Percentiles rank a stretch among this genome's conserved stretches.
These are phyloP conservation scores for Venustoraphidia nigricollis DNA, from an alignment of 2,888 invertebrate genomes.

Conservation along the genomic window DNA sequence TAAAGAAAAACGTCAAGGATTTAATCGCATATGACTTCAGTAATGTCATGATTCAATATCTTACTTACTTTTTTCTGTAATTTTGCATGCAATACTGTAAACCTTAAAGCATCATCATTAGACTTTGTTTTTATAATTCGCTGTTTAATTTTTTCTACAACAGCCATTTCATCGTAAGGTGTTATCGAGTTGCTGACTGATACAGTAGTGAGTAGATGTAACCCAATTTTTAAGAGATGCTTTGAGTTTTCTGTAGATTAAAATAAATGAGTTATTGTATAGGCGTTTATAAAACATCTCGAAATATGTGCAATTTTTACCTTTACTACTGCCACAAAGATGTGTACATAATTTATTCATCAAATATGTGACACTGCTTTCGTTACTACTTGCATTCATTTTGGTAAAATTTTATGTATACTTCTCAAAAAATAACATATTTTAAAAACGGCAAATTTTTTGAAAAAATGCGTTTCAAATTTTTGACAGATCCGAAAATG, in stretches of 20 bases:
- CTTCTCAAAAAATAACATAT: too few relatives aligned
- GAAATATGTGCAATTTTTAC: too few relatives aligned
- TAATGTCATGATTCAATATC: not conserved
- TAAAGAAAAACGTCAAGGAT: too few relatives aligned
- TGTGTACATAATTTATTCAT: too few relatives aligned
- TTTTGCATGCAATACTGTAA: constrained; percentile 26
- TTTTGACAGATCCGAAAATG: too few relatives aligned
- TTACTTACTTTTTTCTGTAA: constrained; percentile 21
- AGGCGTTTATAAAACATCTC: too few relatives aligned
- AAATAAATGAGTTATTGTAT: not conserved
- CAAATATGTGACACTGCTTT: too few relatives aligned
- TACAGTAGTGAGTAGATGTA: constrained; percentile 4
- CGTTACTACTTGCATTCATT: too few relatives aligned
- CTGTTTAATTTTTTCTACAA: constrained; percentile 16
- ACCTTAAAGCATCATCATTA: constrained; percentile 24
- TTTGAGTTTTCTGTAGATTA: not conserved
- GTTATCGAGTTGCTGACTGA: constrained; percentile 9
- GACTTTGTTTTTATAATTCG: constrained; percentile 15
- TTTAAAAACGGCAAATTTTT: too few relatives aligned
- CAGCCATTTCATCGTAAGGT: constrained; percentile 14
- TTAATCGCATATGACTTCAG: not conserved
- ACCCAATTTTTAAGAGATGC: not conserved
- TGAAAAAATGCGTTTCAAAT: too few relatives aligned
- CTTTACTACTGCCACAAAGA: too few relatives aligned
- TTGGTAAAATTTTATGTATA: too few relatives aligned